Conservation (phyloP, 1,140 invertebrate species). For the Meloidogyne floridensis region DNA sequence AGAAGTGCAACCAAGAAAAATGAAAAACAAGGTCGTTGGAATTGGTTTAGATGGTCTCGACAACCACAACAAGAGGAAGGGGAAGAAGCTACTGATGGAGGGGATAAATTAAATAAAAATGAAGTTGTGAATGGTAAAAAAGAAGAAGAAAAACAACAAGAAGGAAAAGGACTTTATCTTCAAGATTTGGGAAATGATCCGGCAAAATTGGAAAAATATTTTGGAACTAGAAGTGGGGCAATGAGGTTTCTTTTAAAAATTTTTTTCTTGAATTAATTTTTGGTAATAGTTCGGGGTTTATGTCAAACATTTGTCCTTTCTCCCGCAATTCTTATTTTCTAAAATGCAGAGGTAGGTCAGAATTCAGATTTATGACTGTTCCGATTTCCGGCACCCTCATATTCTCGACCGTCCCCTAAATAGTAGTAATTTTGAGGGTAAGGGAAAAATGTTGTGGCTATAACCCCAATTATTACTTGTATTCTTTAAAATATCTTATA, state of each 20-base stretch:
- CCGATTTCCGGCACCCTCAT: too few species aligned
- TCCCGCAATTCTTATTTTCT: too few species aligned
- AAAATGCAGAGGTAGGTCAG: too few species aligned
- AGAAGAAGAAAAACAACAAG: slow-evolving; percentile 64
- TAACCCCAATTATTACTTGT: too few species aligned
- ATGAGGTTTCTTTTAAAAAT: not conserved
- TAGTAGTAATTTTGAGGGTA: too few species aligned
- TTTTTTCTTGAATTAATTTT: not conserved
- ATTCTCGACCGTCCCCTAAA: too few species aligned
- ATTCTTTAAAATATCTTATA: too few species aligned
- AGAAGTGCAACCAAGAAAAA: slow-evolving; percentile 26
- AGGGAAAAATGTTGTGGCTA: too few species aligned
- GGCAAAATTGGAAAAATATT: slow-evolving; percentile 55
- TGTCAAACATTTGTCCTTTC: too few species aligned
- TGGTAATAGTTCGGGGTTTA: too few species aligned
- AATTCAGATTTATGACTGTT: too few species aligned
- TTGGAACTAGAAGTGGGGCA: slow-evolving; percentile 45
- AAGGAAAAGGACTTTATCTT: slow-evolving; percentile 81
- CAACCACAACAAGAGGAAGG: slow-evolving; percentile 18
- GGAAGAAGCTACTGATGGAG: not conserved
- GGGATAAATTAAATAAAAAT: slow-evolving; percentile 3
- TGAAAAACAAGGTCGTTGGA: slow-evolving; percentile 28
- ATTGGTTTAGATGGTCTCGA: slow-evolving; percentile 33
- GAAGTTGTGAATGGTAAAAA: not conserved
- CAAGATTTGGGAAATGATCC: slow-evolving; percentile 77